Evolutionary conservation across 2,797 vertebrate genomes (phyloP).

Genomic region (Peromyscus nudipes): DNA sequence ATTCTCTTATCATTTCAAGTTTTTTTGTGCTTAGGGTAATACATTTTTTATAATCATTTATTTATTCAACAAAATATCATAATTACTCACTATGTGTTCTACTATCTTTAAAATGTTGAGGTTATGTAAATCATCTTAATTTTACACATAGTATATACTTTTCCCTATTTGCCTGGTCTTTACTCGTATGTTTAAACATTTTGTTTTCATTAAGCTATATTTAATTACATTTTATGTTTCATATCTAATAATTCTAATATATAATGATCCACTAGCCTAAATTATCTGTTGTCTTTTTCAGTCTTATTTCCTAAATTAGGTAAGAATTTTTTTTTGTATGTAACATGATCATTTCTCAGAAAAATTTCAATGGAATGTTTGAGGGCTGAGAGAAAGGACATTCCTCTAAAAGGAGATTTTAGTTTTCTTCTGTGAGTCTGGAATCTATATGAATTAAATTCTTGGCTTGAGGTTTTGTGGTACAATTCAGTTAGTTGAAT

Average conservation of each 20-base stretch:
- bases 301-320: not conserved
- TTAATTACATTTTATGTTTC: not conserved
- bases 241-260: not conserved
- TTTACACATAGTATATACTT: not conserved
- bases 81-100: not conserved
- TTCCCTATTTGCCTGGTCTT: not conserved
- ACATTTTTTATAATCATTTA: not conserved
- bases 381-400: not conserved
- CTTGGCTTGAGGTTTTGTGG: not conserved
- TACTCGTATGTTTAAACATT: not conserved
- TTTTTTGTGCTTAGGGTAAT: not conserved
- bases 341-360: not conserved
- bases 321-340: not conserved
- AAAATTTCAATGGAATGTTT: not conserved
- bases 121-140: not conserved
- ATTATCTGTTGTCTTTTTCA: not conserved
- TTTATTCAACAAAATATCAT: not conserved
- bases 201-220: not conserved
- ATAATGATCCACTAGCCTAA: not conserved
- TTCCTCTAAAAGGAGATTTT: not conserved
- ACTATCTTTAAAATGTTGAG: not conserved
- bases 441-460: not conserved
- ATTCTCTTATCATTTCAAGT: not conserved
- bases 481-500: not conserved
- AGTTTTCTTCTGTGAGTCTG: not conserved